Evolutionary conservation across 1,140 invertebrate genomes (phyloP).

Genomic region (Drosophila rhopaloa): DNA sequence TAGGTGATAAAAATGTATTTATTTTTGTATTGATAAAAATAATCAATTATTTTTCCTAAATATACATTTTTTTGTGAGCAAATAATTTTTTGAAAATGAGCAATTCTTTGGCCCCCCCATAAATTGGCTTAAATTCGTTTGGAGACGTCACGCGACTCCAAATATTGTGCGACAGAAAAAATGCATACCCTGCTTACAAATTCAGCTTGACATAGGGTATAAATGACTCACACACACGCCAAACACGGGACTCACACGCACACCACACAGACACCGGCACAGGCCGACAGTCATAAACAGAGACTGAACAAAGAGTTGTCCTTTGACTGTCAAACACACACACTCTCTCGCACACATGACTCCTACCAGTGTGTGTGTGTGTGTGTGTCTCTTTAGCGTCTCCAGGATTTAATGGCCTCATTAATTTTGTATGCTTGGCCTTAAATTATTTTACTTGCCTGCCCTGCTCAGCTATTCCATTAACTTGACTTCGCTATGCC

Average conservation of each 20-base stretch:
- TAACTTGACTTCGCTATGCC: slow-evolving; percentile 62
- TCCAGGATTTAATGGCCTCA: slow-evolving; percentile 82
- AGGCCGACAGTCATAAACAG: slow-evolving; percentile 55
- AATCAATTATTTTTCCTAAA: no score
- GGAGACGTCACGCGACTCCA: not conserved
- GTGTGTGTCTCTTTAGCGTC: slow-evolving; percentile 74
- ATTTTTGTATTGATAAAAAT: no score
- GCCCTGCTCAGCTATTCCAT: slow-evolving; percentile 76
- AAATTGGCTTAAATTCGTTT: no score
- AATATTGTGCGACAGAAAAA: not conserved
- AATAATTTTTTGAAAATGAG: no score
- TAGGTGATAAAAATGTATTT: no score
- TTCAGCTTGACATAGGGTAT: slow-evolving; percentile 53
- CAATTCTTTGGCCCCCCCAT: no score
- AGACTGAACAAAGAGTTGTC: slow-evolving; percentile 75
- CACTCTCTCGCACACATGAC: slow-evolving; percentile 14
- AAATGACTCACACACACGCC: slow-evolving; percentile 49
- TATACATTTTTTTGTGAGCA: no score
- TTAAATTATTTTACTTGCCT: slow-evolving; percentile 76
- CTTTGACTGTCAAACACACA: slow-evolving; percentile 49
- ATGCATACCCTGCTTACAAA: slow-evolving; percentile 29
- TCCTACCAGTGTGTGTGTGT: slow-evolving; percentile 9
- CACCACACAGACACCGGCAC: slow-evolving; percentile 1
- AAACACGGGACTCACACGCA: slow-evolving; percentile 35
- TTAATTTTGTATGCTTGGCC: slow-evolving; percentile 83